These are phyloP conservation scores for Pseudococcus jackbeardsleyi DNA, from an alignment of 2,888 invertebrate species.

Conservation along the genomic window DNA sequence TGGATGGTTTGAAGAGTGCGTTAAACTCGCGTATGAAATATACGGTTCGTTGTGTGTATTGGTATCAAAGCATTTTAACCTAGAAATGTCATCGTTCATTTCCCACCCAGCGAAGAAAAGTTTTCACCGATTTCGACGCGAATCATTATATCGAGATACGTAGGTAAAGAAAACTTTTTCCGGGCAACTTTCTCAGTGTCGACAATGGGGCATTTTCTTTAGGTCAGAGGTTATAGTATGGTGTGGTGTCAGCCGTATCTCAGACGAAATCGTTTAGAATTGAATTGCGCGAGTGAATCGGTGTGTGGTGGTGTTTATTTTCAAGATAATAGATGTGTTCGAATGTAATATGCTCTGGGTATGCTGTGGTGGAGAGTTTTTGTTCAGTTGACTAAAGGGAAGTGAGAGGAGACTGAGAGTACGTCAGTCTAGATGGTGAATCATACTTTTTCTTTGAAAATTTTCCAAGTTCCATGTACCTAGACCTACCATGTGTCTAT, in stretches of 20 bases:
- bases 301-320: background rate
- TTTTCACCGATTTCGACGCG: slow-evolving; percentile 25
- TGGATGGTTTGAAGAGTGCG: slow-evolving; percentile 4
- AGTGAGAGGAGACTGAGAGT: too few species aligned
- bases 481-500: too few species aligned
- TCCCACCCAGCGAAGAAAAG: background rate
- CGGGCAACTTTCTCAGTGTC: slow-evolving; percentile 9
- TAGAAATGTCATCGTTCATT: slow-evolving; percentile 46
- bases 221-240: background rate
- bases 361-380: background rate
- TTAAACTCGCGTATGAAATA: slow-evolving; percentile 5
- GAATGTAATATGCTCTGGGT: background rate
- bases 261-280: slow-evolving; percentile 4
- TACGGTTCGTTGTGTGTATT: background rate
- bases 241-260: background rate
- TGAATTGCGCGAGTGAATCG: background rate
- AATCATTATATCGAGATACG: slow-evolving; percentile 25
- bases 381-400: too few species aligned
- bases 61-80: slow-evolving; percentile 44
- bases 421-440: too few species aligned
- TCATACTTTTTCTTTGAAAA: too few species aligned
- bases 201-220: slow-evolving; percentile 25
- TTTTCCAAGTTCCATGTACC: too few species aligned
- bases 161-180: slow-evolving; percentile 33
- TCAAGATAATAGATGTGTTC: background rate